Conservation (phyloP, 2,888 invertebrate genomes). For the Himalopsyche japonica region DNA sequence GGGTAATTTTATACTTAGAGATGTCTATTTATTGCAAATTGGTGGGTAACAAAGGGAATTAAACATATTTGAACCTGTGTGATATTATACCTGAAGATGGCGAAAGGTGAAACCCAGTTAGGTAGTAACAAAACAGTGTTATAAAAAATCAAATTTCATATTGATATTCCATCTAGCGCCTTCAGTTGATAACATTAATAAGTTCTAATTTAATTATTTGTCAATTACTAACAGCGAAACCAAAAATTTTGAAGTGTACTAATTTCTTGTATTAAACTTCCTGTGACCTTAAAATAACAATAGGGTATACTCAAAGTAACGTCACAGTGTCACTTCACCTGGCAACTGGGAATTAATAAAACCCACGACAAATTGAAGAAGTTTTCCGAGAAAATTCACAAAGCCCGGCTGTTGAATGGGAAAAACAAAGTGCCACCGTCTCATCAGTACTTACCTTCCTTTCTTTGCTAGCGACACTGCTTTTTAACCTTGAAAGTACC, state of each 20-base stretch:
- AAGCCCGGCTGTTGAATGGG: background rate
- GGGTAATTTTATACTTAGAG: no score
- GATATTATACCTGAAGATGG: no score
- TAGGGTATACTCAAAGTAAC: background rate
- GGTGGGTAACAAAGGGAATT: no score
- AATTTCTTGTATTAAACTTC: background rate
- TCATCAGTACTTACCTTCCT: background rate
- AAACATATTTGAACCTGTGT: no score
- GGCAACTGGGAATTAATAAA: background rate
- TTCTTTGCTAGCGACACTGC: background rate
- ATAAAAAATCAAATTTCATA: no score
- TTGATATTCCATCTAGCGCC: no score
- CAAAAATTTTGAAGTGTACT: background rate
- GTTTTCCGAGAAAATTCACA: background rate
- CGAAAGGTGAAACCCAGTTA: no score
- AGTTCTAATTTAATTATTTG: no score
- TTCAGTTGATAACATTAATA: no score
- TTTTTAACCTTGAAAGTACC: background rate
- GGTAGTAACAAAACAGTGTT: no score
- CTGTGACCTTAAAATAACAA: background rate
- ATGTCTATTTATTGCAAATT: no score
- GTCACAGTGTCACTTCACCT: background rate
- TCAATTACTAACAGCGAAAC: background rate
- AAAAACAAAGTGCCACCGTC: background rate
- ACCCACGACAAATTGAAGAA: background rate